These are phyloP conservation scores for Melanostoma mellinum DNA, from an alignment of 2,888 invertebrate species.

Conservation along the genomic window DNA sequence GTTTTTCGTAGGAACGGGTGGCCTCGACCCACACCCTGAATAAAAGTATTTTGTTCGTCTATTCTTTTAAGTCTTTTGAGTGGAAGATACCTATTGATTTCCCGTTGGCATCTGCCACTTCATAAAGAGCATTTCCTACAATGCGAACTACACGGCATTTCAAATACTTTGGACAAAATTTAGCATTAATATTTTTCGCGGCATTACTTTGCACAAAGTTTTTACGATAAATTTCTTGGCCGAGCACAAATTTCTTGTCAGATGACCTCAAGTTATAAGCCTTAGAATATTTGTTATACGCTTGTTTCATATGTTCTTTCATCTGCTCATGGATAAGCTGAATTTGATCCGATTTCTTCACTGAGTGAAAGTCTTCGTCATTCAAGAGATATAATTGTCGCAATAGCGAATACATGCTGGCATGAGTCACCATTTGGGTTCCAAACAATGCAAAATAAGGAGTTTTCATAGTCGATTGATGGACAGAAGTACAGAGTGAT, in stretches of 20 bases:
- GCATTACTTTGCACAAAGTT: background rate
- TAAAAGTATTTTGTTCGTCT: background rate
- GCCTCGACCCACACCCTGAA: conserved; percentile 5
- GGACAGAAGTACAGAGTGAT: conserved; percentile 38
- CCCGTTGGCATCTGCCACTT: background rate
- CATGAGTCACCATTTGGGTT: conserved; percentile 37
- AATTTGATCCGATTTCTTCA: background rate
- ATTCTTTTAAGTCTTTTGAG: background rate
- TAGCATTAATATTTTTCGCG: background rate
- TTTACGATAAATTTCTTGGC: background rate
- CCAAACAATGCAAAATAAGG: conserved; percentile 51
- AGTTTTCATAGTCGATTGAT: conserved; percentile 34
- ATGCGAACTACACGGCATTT: background rate
- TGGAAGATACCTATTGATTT: background rate
- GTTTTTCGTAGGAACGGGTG: background rate
- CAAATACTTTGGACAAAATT: background rate
- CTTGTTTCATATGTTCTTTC: background rate
- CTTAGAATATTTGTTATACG: background rate
- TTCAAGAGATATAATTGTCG: conserved; percentile 22
- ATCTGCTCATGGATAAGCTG: background rate
- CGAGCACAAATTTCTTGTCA: background rate
- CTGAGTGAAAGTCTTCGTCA: conserved; percentile 14
- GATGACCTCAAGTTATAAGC: too few species aligned
- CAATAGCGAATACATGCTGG: conserved; percentile 15
- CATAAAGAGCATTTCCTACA: conserved; percentile 14